These are phyloP conservation scores for Margarornis squamiger DNA, from an alignment of 2,797 vertebrate species.

Conservation along the genomic window DNA sequence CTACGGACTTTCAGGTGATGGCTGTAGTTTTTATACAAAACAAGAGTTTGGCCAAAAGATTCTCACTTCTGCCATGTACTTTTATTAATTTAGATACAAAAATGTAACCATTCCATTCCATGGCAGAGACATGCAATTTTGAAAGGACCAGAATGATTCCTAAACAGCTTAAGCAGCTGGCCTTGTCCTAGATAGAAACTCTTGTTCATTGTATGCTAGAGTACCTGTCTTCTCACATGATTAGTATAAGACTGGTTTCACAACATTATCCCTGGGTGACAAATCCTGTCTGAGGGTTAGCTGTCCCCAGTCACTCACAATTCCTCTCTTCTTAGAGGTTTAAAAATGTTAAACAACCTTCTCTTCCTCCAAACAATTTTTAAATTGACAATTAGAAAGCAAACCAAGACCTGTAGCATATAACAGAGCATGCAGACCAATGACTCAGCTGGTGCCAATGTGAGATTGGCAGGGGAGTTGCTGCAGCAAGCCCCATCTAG, in stretches of 20 bases:
- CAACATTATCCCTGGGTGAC: not conserved
- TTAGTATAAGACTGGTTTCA: not conserved
- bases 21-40: not conserved
- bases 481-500: not conserved
- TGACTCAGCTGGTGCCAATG: not conserved
- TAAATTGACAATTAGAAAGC: not conserved
- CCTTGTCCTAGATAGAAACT: not conserved
- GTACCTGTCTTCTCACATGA: not conserved
- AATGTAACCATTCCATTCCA: not conserved
- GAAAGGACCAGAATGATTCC: not conserved
- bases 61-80: fast-evolving
- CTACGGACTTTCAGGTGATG: not conserved
- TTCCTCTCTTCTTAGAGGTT: not conserved
- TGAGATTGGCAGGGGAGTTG: not conserved
- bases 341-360: not conserved
- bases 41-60: not conserved
- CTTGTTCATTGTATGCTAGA: not conserved
- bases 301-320: not conserved
- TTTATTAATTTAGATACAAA: not conserved
- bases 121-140: not conserved
- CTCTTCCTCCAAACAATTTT: not conserved
- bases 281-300: constrained; percentile 8
- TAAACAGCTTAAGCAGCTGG: not conserved
- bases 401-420: not conserved
- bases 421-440: not conserved